Evolutionary conservation across 1,140 invertebrate species (phyloP).

Genomic region (Meloidogyne chitwoodi): DNA sequence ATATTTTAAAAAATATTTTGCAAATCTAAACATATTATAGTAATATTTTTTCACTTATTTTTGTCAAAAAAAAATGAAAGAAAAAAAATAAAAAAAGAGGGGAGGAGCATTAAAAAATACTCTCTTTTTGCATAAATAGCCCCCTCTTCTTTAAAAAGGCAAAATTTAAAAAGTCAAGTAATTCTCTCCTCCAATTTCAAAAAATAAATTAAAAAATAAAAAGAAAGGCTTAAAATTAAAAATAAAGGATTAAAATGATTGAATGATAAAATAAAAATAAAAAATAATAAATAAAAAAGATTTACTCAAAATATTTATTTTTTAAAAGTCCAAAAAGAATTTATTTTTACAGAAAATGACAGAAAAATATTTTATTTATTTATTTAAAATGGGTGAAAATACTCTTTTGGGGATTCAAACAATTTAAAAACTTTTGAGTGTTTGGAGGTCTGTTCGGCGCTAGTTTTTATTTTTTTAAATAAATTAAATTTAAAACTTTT

Average conservation of each 20-base stretch:
- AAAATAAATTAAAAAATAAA: neutral
- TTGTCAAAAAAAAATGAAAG: no score
- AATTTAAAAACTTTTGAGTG: no score
- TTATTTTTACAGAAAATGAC: neutral
- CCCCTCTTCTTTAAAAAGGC: neutral
- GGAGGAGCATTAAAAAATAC: no score
- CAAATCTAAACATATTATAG: no score
- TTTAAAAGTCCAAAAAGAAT: no score
- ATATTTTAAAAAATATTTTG: no score
- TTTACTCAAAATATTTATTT: neutral
- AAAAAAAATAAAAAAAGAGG: no score
- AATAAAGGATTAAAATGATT: neutral
- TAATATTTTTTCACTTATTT: no score
- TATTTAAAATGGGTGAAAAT: neutral
- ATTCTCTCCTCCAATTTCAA: neutral
- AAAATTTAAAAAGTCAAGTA: neutral
- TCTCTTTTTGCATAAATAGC: no score
- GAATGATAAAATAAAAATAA: neutral
- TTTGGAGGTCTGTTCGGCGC: no score
- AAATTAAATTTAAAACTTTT: no score
- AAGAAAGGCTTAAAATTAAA: neutral
- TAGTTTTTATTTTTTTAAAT: no score
- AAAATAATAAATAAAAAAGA: neutral
- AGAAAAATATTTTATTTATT: neutral
- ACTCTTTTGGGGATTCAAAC: neutral